phyloP scores from a whole-genome alignment of 1,140 invertebrate species.

The Drosophila azteca region DNA sequence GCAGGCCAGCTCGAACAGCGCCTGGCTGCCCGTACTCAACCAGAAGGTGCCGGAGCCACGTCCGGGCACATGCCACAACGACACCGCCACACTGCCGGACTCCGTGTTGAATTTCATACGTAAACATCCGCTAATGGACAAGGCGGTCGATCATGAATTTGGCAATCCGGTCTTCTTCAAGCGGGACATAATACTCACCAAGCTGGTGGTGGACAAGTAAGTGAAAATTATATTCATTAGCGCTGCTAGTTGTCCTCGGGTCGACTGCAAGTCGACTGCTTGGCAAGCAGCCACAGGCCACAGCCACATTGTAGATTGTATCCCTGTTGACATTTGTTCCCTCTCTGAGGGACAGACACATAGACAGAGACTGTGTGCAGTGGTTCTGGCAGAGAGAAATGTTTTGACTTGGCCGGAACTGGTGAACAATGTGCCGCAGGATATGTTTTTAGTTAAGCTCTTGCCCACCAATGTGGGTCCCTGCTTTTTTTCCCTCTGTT shows the following conservation, averaged over 20 bases:
- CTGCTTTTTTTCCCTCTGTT: no score
- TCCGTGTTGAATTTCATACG: constrained; percentile 95
- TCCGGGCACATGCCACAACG: constrained; percentile 93
- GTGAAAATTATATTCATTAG: constrained; percentile 80
- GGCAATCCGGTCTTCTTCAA: constrained; percentile 92
- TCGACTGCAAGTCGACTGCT: constrained; percentile 1
- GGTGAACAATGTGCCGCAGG: constrained; percentile 73
- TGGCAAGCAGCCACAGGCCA: constrained; percentile 10
- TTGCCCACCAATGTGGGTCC: constrained; percentile 49
- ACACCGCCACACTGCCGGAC: constrained; percentile 91
- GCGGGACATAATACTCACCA: constrained; percentile 90
- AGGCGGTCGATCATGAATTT: constrained; percentile 91
- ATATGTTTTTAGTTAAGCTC: constrained; percentile 77
- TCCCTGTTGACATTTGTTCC: constrained; percentile 34
- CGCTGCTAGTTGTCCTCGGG: constrained; percentile 27
- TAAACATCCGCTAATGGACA: constrained; percentile 95
- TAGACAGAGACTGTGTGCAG: constrained; percentile 12
- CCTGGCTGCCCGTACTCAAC: constrained; percentile 88
- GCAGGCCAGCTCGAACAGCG: constrained; percentile 90
- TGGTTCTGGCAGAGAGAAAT: constrained; percentile 65
- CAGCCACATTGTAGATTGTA: constrained; percentile 32
- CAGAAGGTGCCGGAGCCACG: constrained; percentile 91
- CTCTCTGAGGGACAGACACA: constrained; percentile 18
- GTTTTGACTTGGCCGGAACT: constrained; percentile 74
- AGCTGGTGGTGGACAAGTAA: constrained; percentile 90